A percentile compares a stretch with the other conserved stretches of the same genome.
Conservation (phyloP, 2,113 vertebrate species). For the Ariopsis seemanni region DNA sequence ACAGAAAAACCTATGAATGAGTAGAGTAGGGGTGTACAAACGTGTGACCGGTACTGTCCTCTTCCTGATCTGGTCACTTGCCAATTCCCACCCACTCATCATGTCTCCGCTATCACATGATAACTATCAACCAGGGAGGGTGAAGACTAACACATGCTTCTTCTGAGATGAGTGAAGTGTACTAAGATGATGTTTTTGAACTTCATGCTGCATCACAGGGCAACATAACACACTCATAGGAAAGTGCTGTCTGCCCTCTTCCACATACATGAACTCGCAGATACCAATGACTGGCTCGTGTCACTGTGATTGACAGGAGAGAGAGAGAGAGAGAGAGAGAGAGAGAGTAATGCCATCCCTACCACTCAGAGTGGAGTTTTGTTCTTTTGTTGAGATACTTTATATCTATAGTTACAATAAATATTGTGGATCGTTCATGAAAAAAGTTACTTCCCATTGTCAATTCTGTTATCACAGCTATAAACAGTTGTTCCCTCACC, state of each 20-base stretch:
- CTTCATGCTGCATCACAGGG: neutral
- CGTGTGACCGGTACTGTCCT: no score
- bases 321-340: neutral
- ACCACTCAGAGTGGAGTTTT: neutral
- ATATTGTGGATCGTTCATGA: neutral
- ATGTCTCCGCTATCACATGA: neutral
- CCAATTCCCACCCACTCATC: neutral
- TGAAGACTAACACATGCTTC: neutral
- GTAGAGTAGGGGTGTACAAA: no score
- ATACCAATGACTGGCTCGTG: neutral
- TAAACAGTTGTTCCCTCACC: neutral
- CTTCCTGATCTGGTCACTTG: neutral
- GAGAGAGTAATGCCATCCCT: neutral
- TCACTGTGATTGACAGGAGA: neutral
- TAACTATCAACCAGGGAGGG: neutral
- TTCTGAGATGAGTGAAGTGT: neutral
- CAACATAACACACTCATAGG: neutral
- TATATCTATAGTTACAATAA: neutral
- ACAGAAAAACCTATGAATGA: no score
- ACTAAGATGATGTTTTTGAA: neutral
- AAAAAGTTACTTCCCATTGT: neutral
- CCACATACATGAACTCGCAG: neutral
- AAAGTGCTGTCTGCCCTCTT: neutral
- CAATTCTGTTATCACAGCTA: neutral
- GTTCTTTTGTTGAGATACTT: neutral